These are phyloP conservation scores for Pandion haliaetus DNA, from an alignment of 2,113 vertebrate species.

Conservation along the genomic window DNA sequence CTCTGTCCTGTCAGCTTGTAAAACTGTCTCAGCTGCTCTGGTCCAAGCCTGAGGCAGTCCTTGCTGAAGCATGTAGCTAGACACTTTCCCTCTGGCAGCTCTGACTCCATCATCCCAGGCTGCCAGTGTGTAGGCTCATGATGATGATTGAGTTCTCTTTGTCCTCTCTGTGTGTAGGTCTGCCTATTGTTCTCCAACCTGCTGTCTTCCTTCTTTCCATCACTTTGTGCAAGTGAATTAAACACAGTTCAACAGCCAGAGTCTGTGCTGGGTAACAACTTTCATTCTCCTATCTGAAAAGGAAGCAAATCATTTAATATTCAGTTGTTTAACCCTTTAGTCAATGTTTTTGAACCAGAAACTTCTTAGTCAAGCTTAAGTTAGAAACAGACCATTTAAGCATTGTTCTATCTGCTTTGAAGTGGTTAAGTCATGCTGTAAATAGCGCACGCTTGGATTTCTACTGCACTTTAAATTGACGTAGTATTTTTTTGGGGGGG, in stretches of 20 bases:
- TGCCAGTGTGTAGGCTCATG: fast-evolving
- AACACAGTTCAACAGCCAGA: neutral
- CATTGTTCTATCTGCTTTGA: neutral
- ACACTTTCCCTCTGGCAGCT: neutral
- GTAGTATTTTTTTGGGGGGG: neutral
- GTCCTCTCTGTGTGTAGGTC: no score
- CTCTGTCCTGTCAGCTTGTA: neutral
- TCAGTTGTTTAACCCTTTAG: neutral
- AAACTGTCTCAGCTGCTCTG: neutral
- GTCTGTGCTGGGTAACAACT: neutral
- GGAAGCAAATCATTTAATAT: fast-evolving
- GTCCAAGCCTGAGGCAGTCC: neutral
- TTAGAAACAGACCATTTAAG: neutral
- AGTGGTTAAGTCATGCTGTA: neutral
- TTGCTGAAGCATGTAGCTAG: neutral
- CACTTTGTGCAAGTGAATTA: neutral
- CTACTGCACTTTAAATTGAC: neutral
- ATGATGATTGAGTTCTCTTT: neutral
- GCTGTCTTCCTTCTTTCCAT: neutral
- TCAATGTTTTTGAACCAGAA: neutral
- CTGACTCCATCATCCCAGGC: no score
- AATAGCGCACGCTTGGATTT: neutral
- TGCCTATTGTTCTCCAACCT: neutral
- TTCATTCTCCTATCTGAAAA: neutral
- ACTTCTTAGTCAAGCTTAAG: neutral